Evolutionary conservation across 2,113 vertebrate species (phyloP), one percentile per base, ranked within the genome.

Genomic region (Meles meles): DNA sequence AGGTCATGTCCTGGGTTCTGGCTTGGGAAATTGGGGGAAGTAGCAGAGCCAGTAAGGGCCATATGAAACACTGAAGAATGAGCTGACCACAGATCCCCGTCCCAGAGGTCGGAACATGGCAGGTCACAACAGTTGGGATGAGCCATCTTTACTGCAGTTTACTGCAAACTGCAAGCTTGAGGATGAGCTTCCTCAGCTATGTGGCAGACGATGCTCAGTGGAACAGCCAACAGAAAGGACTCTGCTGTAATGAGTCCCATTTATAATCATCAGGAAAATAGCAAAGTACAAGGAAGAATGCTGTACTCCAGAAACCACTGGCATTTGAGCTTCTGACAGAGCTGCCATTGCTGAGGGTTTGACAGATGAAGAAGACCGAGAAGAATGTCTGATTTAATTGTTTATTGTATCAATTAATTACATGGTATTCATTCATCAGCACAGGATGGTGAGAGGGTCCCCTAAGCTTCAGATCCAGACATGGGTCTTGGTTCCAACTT

Each of bases 381-480:
- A n/a, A 88, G 44, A 88, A 42, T 34, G 84, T 92, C 96, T 94
- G 88, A 47, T 83, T 94, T 95, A 89, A 97, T 95, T 96, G 86
- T 69, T 97, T 95, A 25, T 31, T 42, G 37, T 69, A 96, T 92
- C 93, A 93, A 91, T 77, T 96, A 86, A 96, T 97, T 90, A 93
- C 92, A 67, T 5, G 17, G 80, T 2, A 0, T 82, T 93, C 95
- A 85, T 95, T 86, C 67, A 74, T 97, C 96, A 95, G 18, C 90
- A n/a, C n/a, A 4, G 49, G 59, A 61, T n/a, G 55, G 31, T 20
- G 42, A 14, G 61, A 63, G 57, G 17, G 47, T 59, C 49, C 18
- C 39, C 63, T n/a, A 18, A 47, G 61, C 8, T 5, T 29, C 21
- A 94, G 87, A 85, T 31, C 44, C 72, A 63, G 80, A 93, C 49